Evolutionary conservation across 2,113 vertebrate genomes (phyloP), one percentile per base, ranked within the genome.

Genomic region (Gulo gulo): DNA sequence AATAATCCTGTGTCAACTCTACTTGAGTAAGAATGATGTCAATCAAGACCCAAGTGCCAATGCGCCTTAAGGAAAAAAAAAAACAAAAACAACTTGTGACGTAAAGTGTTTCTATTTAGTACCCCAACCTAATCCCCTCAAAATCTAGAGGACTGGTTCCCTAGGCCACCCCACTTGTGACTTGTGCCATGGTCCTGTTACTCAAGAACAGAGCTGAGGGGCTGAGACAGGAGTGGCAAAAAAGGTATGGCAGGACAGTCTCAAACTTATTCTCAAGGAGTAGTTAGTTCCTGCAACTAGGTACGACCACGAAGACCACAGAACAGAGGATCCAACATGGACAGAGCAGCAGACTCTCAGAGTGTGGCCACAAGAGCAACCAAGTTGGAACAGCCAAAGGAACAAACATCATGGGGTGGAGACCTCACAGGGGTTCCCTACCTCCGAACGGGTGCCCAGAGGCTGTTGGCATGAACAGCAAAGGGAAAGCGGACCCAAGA

Each of bases 81-180:
- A 8, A 76, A 29, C 4, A 74, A 42, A 26, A 74, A 26, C 6
- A 74, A 12, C 18, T 15, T 50, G 31, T 88, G 74, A 82, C 61
- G 65, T 80, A 90, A 97, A 83, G 83, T 59, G 13, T 95, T 84
- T 92, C 78, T 76, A 91, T 87, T 76, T 61, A 69, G 69, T 26
- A 74, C 47, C 63, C 23, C 18, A 74, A 52, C 36, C 16, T 76
- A 36, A 74, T 57, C 21, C 15, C 31, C 31, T 94, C 73, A 12
- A n/a, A 83, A 24, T 74, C 34, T 88, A 34, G 55, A 91, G 24
- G 10, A 67, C 55, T 91, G 47, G 52, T 26, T 36, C 26, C 21
- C 20, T 42, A 59, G 5, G n/a, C 20, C 12, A 87, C 26, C 11
- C 74, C 3, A 6, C 57, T 63, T 59, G 16, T 42, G 59, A 78